These are phyloP conservation scores for Matsumyia berberina DNA, from an alignment of 2,888 invertebrate species.

Conservation along the genomic window DNA sequence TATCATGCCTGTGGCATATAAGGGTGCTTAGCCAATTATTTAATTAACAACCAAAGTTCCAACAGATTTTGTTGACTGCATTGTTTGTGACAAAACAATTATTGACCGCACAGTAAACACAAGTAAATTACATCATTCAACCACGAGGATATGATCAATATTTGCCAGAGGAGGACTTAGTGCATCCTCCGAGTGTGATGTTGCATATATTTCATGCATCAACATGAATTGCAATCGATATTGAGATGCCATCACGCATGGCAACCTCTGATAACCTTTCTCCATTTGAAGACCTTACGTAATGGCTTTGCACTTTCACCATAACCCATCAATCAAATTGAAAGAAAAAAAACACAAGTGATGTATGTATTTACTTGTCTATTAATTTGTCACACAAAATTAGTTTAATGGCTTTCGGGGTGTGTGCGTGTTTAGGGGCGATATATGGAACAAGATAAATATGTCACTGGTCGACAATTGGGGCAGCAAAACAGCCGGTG, in stretches of 20 bases:
- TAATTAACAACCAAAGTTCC: not conserved
- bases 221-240: no score
- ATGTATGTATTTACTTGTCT: slow-evolving; percentile 1
- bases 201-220: no score
- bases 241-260: no score
- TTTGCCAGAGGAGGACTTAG: not conserved
- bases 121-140: slow-evolving; percentile 16
- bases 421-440: slow-evolving; percentile 18
- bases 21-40: not conserved
- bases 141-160: not conserved
- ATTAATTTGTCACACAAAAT: slow-evolving; percentile 40
- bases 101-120: slow-evolving; percentile 23
- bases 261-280: not conserved
- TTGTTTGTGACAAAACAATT: slow-evolving; percentile 39
- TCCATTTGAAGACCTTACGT: slow-evolving; percentile 11
- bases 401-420: slow-evolving; percentile 25
- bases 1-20: no score
- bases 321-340: slow-evolving; percentile 34
- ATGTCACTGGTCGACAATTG: not conserved
- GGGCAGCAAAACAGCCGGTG: not conserved
- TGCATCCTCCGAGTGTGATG: not conserved
- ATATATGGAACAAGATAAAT: slow-evolving; percentile 4
- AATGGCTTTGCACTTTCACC: slow-evolving; percentile 4
- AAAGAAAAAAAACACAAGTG: not conserved
- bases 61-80: not conserved